Conservation (phyloP, 2,113 vertebrate genomes). For the Mandrillus leucophaeus region DNA sequence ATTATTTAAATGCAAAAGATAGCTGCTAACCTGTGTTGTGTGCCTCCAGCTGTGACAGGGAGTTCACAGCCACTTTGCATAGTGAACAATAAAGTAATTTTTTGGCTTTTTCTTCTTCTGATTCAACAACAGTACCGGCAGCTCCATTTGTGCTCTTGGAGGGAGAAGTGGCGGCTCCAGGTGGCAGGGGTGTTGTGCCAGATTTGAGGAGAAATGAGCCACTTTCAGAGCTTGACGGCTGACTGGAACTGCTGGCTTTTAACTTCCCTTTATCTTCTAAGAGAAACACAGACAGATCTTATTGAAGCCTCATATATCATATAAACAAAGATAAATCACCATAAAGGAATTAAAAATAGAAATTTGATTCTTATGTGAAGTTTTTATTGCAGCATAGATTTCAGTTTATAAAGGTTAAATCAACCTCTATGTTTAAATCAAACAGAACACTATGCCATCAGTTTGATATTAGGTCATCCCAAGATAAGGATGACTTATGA, state of each 20-base stretch:
- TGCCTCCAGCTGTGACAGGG: slow-evolving; percentile 96
- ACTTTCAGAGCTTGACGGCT: slow-evolving; percentile 77
- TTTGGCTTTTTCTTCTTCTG: slow-evolving; percentile 98
- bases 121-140: slow-evolving; percentile 84
- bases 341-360: slow-evolving; percentile 2
- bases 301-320: background rate
- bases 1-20: slow-evolving; percentile 28
- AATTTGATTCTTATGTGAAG: background rate
- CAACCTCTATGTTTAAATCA: background rate
- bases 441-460: background rate
- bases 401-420: background rate
- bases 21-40: slow-evolving; percentile 93
- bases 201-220: slow-evolving; percentile 80
- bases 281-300: slow-evolving; percentile 45
- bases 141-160: slow-evolving; percentile 85
- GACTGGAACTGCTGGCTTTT: slow-evolving; percentile 74
- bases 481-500: background rate
- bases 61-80: slow-evolving; percentile 99
- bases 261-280: slow-evolving; percentile 85
- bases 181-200: slow-evolving; percentile 66
- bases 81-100: slow-evolving; percentile 98
- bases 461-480: background rate
- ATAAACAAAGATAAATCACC: background rate
- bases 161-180: slow-evolving; percentile 72
- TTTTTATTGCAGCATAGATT: slow-evolving; percentile 2